Base-by-base conservation (phyloP, 1,140 invertebrate genomes). In the Drosophila arizonae region DNA sequence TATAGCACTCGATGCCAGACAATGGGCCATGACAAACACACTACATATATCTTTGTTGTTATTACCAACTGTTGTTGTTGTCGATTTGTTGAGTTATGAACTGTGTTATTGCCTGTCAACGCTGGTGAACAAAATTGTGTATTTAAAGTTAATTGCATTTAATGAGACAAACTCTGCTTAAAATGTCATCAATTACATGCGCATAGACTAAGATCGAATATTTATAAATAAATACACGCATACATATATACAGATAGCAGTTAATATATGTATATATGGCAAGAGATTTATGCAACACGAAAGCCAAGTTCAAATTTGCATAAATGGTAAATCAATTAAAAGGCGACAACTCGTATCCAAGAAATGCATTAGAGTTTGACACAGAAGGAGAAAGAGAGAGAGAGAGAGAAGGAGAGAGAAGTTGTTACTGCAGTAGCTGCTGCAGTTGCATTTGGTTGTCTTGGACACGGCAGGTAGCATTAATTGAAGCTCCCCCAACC, bases 321-420 rank as follows among this genome's bases (percentile, higher is more conserved):
- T 86, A 86, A 86, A 88, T 88, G 68, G 77, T 84, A 86, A 79
- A 82, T 86, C 82, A 86, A 86, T 86, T 86, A 87, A 86, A 73
- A 65, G 36, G 36, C 36, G 36, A 39, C 82, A 62, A 87, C 80
- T 80, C 61, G 72, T 88, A 86, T 87, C 84, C 84, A 72, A 86
- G 82, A 86, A 86, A 79, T 88, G 79, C 82, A 86, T 86, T 86
- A 87, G 84, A 79, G 48, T 15, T 30, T 61, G 56, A 67, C n/a
- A 66, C 39, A 57, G 33, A 30, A 41, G 56, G 51, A 48, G 55
- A 17, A n/a, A 45, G 33, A 33, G 33, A 33, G 33, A 8, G 33
- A 33, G 33, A 33, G 33, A 33, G 33, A 39, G 36, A 39, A 9
- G 4, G 36, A 13, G 36, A 39, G 36, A 39, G 36, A 39, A 11